Evolutionary conservation across 2,797 vertebrate species (phyloP).

Genomic region (Danio choprae): DNA sequence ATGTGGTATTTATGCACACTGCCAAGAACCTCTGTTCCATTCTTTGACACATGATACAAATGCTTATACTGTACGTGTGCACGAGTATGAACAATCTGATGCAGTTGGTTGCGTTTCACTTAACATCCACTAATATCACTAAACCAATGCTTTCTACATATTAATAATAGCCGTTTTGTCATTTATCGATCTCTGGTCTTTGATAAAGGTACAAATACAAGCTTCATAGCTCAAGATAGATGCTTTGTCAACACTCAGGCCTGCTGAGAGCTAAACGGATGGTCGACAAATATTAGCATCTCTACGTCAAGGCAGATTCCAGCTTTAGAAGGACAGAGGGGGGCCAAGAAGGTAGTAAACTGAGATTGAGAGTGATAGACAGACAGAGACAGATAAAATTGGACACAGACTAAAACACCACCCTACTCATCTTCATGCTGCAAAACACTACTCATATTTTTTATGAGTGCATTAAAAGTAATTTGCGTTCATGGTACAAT

Average conservation of each 20-base stretch:
- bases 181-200: conserved; percentile 5
- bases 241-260: conserved; percentile 12
- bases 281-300: conserved; percentile 45
- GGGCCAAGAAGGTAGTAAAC: conserved; percentile 38
- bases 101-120: too few species aligned
- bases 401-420: conserved; percentile 30
- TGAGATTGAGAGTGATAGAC: conserved; percentile 22
- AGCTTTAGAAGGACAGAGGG: conserved; percentile 36
- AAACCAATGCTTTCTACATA: background rate
- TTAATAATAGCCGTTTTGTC: background rate
- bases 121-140: too few species aligned
- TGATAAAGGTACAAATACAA: background rate
- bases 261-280: conserved; percentile 24
- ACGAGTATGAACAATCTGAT: too few species aligned
- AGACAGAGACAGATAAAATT: conserved; percentile 32
- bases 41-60: too few species aligned
- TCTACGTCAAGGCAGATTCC: conserved; percentile 34
- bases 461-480: background rate
- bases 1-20: too few species aligned
- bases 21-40: too few species aligned
- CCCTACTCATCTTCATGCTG: background rate
- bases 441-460: background rate
- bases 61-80: too few species aligned
- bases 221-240: conserved; percentile 15
- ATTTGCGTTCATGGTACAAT: too few species aligned